Percentiles rank a stretch among this genome's conserved stretches.
Conservation (phyloP, 1,140 invertebrate species). For the Bombyx mandarina region DNA sequence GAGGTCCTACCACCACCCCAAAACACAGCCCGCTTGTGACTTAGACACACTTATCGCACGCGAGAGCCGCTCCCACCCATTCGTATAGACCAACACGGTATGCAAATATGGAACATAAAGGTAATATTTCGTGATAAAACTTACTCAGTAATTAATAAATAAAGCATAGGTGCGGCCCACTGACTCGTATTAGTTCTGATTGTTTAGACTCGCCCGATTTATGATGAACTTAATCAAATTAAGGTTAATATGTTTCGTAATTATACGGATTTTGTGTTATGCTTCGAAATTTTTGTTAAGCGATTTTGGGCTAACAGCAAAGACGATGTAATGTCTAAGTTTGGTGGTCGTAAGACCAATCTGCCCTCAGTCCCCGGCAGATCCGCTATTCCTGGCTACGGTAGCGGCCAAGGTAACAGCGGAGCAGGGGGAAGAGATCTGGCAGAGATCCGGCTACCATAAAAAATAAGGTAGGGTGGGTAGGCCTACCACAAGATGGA, state of each 20-base stretch:
- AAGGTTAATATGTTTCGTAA: slow-evolving; percentile 8
- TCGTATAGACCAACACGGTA: slow-evolving; percentile 54
- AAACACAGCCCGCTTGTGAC: slow-evolving; percentile 11
- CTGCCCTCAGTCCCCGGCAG: no score
- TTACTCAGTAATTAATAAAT: slow-evolving; percentile 56
- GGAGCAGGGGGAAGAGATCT: no score
- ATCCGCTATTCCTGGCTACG: no score
- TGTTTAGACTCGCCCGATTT: slow-evolving; percentile 40
- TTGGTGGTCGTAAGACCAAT: no score
- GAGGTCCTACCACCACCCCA: neutral
- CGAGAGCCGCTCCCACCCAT: slow-evolving; percentile 36
- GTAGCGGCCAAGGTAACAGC: no score
- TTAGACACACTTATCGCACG: slow-evolving; percentile 34
- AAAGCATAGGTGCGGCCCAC: slow-evolving; percentile 40
- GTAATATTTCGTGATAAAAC: slow-evolving; percentile 61
- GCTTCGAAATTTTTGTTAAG: no score
- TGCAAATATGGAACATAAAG: slow-evolving; percentile 66
- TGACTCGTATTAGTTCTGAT: slow-evolving; percentile 39
- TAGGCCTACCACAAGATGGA: no score
- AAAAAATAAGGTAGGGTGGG: no score
- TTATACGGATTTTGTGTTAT: neutral
- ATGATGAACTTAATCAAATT: slow-evolving; percentile 12
- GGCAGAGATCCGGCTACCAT: no score
- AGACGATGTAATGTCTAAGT: no score
- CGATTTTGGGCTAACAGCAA: no score